A percentile compares a stretch with the other conserved stretches of the same genome.
These are phyloP conservation scores for Strix uralensis DNA, from an alignment of 2,113 vertebrate species.

Conservation along the genomic window DNA sequence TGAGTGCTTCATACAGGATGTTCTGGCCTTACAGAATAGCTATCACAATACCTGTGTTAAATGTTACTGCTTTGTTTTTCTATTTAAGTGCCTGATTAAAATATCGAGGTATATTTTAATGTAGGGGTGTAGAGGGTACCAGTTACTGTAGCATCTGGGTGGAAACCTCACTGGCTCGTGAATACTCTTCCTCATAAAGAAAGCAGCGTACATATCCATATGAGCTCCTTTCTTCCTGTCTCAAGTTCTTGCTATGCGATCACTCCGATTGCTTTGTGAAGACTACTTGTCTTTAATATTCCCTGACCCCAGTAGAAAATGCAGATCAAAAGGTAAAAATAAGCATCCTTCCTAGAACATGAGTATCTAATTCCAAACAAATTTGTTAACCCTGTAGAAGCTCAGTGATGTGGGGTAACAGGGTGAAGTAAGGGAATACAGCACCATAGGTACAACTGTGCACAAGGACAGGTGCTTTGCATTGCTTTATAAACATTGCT, in stretches of 20 bases:
- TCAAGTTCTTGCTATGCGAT: neutral
- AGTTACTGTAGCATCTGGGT: constrained; percentile 36
- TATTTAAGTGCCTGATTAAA: constrained; percentile 62
- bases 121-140: neutral
- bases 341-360: neutral
- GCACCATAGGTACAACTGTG: rapidly evolving
- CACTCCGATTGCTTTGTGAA: neutral
- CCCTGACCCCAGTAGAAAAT: neutral
- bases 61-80: neutral
- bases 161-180: constrained; percentile 11
- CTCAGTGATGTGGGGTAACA: neutral
- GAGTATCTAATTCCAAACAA: neutral
- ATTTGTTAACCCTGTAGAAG: neutral
- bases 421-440: neutral
- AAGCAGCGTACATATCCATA: neutral
- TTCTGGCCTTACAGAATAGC: constrained; percentile 10
- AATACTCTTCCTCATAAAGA: neutral
- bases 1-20: neutral
- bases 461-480: neutral
- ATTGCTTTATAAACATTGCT: neutral
- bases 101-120: neutral
- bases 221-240: constrained; percentile 2
- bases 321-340: neutral
- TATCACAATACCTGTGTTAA: neutral
- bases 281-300: neutral